phyloP scores from a whole-genome alignment of 2,888 invertebrate species.

The Hyposoter dolosus region DNA sequence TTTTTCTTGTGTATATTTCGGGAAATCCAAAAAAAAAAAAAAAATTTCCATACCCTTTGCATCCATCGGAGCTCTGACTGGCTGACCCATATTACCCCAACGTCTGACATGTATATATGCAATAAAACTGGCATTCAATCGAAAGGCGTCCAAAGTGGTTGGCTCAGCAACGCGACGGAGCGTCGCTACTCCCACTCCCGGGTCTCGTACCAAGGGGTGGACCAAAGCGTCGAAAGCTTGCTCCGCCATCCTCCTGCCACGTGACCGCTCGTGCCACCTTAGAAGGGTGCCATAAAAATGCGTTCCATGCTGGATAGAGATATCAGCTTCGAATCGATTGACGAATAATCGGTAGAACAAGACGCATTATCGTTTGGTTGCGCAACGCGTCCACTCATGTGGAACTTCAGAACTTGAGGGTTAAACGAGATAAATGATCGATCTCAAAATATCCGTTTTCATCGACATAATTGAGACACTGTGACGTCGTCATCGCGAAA shows the following conservation, averaged over 20 bases:
- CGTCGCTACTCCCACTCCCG: constrained; percentile 53
- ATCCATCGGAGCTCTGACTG: neutral
- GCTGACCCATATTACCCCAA: neutral
- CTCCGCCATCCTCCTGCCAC: constrained; percentile 71
- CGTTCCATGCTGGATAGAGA: constrained; percentile 61
- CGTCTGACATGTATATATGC: neutral
- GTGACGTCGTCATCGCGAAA: neutral
- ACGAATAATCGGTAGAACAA: constrained; percentile 76
- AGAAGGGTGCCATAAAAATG: constrained; percentile 71
- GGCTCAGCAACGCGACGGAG: constrained; percentile 78
- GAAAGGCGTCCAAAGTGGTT: constrained; percentile 81
- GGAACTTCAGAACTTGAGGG: constrained; percentile 9
- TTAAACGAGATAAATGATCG: constrained; percentile 19
- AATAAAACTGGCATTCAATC: constrained; percentile 44
- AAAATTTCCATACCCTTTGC: neutral
- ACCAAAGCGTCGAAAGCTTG: constrained; percentile 67
- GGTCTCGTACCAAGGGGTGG: constrained; percentile 71
- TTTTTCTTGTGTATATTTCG: neutral
- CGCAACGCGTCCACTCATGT: constrained; percentile 43
- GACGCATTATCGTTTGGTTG: constrained; percentile 77
- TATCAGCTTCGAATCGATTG: constrained; percentile 72
- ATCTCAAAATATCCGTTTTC: neutral
- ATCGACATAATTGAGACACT: neutral
- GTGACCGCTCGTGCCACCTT: constrained; percentile 80
- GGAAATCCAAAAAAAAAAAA: neutral